phyloP scores from a whole-genome alignment of 2,888 invertebrate genomes.

The Venusia cambrica region DNA sequence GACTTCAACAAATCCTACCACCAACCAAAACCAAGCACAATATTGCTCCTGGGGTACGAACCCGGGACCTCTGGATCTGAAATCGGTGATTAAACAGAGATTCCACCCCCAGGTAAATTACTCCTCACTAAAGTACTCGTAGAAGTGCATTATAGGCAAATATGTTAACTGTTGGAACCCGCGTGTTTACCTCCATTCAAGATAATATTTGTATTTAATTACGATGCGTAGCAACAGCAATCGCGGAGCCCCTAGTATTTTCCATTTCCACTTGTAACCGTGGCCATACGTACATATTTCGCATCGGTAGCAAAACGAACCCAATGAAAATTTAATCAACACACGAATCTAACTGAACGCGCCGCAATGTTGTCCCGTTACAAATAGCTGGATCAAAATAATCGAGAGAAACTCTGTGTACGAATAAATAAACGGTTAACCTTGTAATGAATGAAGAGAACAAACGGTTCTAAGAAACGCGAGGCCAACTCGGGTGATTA shows the following conservation, averaged over 20 bases:
- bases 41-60: too few relatives aligned
- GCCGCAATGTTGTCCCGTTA: slow-evolving; percentile 5
- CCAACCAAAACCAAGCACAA: too few relatives aligned
- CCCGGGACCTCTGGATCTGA: too few relatives aligned
- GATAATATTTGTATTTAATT: slow-evolving; percentile 23
- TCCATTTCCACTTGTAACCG: slow-evolving; percentile 10
- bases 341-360: slow-evolving; percentile 2
- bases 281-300: slow-evolving; percentile 11
- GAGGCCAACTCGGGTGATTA: slow-evolving; percentile 75
- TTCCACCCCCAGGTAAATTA: slow-evolving; percentile 8
- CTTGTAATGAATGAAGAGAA: slow-evolving; percentile 71
- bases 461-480: slow-evolving; percentile 70
- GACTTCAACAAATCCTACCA: too few relatives aligned
- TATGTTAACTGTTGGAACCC: slow-evolving; percentile 4
- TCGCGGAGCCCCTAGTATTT: slow-evolving; percentile 10
- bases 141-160: slow-evolving; percentile 2
- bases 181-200: slow-evolving; percentile 16
- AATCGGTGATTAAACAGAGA: too few relatives aligned
- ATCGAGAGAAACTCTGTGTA: slow-evolving; percentile 21
- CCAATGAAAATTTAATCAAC: slow-evolving; percentile 16
- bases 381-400: slow-evolving; percentile 11
- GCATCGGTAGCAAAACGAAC: slow-evolving; percentile 9
- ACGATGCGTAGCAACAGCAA: slow-evolving; percentile 12
- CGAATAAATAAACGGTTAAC: slow-evolving; percentile 41
- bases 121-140: slow-evolving; percentile 1